A percentile compares a stretch with the other conserved stretches of the same genome.
phyloP scores from a whole-genome alignment of 2,113 vertebrate species.

The Apteryx mantelli region DNA sequence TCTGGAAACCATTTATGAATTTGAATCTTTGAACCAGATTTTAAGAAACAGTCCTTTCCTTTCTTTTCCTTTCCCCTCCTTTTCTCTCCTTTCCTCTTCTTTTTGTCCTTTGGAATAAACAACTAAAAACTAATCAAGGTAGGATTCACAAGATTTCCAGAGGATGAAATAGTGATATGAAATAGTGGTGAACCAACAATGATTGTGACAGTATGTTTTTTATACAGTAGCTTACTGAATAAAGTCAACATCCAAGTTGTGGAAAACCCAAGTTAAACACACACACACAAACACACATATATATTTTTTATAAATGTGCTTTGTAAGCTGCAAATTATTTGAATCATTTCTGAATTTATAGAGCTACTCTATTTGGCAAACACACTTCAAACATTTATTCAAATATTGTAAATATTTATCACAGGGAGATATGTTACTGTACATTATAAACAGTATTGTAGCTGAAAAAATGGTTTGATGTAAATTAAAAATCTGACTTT shows the following conservation, averaged over 20 bases:
- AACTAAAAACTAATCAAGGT: not conserved
- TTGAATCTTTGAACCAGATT: not conserved
- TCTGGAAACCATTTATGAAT: not conserved
- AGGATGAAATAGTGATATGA: not conserved
- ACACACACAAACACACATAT: not conserved
- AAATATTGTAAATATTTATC: conserved; percentile 22
- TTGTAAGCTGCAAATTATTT: not conserved
- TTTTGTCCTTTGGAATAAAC: not conserved
- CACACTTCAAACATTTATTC: not conserved
- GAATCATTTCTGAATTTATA: not conserved
- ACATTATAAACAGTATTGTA: not conserved
- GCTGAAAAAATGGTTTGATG: not conserved
- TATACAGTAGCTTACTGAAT: not conserved
- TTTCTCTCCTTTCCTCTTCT: not conserved
- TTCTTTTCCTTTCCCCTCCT: too few species aligned
- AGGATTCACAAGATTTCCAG: not conserved
- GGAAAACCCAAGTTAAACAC: not conserved
- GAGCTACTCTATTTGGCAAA: not conserved
- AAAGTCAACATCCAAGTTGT: not conserved
- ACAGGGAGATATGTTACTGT: not conserved
- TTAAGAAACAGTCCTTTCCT: not conserved
- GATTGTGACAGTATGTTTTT: not conserved
- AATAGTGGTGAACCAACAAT: not conserved
- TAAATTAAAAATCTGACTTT: not conserved
- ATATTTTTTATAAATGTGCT: not conserved